These are phyloP conservation scores for Drosophila ficusphila DNA, from an alignment of 1,140 invertebrate species.

Conservation along the genomic window DNA sequence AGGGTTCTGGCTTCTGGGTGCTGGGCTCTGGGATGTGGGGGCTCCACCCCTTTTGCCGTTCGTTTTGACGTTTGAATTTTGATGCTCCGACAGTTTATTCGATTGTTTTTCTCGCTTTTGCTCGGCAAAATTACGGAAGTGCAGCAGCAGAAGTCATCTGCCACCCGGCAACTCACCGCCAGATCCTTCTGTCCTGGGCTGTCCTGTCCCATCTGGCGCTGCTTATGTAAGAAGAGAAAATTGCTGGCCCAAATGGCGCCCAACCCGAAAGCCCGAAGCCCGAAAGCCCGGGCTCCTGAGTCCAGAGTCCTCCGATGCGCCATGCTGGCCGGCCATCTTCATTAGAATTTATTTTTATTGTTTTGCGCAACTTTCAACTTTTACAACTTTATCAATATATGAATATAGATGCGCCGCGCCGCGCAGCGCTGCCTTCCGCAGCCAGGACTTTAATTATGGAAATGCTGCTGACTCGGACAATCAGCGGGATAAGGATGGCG, in stretches of 20 bases:
- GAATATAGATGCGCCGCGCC: constrained; percentile 69
- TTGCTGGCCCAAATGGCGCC: constrained; percentile 75
- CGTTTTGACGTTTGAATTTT: constrained; percentile 81
- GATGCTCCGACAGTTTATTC: constrained; percentile 82
- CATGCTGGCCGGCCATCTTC: constrained; percentile 76
- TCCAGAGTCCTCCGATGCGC: constrained; percentile 39
- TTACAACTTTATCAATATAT: constrained; percentile 82
- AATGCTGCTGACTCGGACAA: constrained; percentile 28
- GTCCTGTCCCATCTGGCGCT: constrained; percentile 40
- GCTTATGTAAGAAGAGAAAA: constrained; percentile 77
- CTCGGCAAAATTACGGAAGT: constrained; percentile 76
- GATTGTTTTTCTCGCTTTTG: constrained; percentile 81
- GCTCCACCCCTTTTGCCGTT: constrained; percentile 40
- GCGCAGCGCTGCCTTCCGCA: constrained; percentile 16
- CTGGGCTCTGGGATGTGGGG: neutral
- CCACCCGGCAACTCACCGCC: constrained; percentile 1
- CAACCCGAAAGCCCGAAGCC: constrained; percentile 27
- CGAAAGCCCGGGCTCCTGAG: neutral
- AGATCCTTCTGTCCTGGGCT: neutral
- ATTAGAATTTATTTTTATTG: constrained; percentile 82
- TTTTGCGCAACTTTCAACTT: constrained; percentile 81
- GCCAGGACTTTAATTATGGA: constrained; percentile 68
- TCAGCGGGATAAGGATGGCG: constrained; percentile 17
- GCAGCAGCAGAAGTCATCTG: constrained; percentile 66
- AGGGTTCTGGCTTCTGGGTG: neutral